Percentiles rank a stretch among this genome's conserved stretches.
Evolutionary conservation across 2,888 invertebrate genomes (phyloP).

Genomic region (Sarcophaga carnaria): DNA sequence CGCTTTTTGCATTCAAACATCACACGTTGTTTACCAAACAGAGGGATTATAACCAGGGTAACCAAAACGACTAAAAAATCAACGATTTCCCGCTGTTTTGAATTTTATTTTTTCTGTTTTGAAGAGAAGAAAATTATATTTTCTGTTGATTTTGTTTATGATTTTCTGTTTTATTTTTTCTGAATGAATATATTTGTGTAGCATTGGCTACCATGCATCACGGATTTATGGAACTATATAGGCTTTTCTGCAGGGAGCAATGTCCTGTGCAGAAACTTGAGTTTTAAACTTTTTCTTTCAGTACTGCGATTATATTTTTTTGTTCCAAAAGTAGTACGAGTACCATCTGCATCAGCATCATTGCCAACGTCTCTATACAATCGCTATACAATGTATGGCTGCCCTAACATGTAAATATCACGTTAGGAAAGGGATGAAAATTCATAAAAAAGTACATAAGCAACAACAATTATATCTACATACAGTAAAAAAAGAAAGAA

Average conservation of each 20-base stretch:
- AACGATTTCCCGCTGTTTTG: constrained; percentile 1
- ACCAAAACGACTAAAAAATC: not conserved
- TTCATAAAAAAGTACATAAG: not conserved
- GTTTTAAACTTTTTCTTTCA: constrained; percentile 57
- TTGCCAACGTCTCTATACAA: not conserved
- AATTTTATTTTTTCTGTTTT: not conserved
- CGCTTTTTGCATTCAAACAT: constrained; percentile 33
- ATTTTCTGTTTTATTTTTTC: not conserved
- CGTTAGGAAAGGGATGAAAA: constrained; percentile 35
- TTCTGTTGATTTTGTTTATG: constrained; percentile 45
- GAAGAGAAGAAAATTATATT: constrained; percentile 52
- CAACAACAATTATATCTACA: too few species aligned
- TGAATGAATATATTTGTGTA: not conserved
- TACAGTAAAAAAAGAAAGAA: not conserved
- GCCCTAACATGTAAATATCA: constrained; percentile 45
- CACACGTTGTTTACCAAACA: constrained; percentile 54
- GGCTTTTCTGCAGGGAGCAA: constrained; percentile 56
- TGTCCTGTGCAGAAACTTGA: constrained; percentile 53
- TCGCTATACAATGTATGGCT: constrained; percentile 43
- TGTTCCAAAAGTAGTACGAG: constrained; percentile 37
- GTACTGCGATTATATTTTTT: constrained; percentile 32
- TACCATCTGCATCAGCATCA: not conserved
- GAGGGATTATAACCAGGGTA: constrained; percentile 8
- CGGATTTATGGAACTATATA: not conserved
- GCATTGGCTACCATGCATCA: not conserved